These are phyloP conservation scores for Eurystomus glaucurus DNA, from an alignment of 2,797 vertebrate genomes.

Conservation along the genomic window DNA sequence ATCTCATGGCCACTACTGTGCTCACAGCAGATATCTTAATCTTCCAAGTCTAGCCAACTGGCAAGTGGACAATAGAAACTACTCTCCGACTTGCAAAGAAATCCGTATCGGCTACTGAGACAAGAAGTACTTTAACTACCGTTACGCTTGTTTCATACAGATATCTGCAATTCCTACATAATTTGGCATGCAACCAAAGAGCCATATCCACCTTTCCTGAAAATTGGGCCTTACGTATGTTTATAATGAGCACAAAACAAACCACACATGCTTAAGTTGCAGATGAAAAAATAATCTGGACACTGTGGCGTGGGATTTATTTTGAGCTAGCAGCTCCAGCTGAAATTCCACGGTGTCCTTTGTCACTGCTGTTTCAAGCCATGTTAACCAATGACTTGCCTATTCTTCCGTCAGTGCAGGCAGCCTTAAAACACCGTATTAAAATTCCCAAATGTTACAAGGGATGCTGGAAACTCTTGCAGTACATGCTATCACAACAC, in stretches of 20 bases:
- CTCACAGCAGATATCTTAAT: constrained; percentile 68
- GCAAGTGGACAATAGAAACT: constrained; percentile 67
- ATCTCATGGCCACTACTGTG: constrained; percentile 31
- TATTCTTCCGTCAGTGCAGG: background rate
- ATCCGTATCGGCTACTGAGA: background rate
- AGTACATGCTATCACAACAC: background rate
- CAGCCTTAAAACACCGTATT: background rate
- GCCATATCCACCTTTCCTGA: background rate
- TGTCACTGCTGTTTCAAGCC: background rate
- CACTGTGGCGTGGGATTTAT: background rate
- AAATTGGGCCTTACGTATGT: background rate
- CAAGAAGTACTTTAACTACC: constrained; percentile 43
- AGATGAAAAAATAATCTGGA: background rate
- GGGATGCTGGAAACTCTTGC: background rate
- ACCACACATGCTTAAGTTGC: background rate
- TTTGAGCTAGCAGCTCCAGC: background rate
- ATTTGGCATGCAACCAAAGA: background rate
- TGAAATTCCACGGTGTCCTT: background rate
- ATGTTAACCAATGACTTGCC: background rate
- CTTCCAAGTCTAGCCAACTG: constrained; percentile 69
- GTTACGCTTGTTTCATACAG: constrained; percentile 9
- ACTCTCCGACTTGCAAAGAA: constrained; percentile 45
- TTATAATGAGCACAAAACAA: background rate
- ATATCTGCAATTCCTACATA: constrained; percentile 7
- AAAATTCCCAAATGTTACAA: background rate